Evolutionary conservation across 2,888 invertebrate genomes (phyloP), one percentile per base, ranked within the genome.

Genomic region (Macroteleia sp.): DNA sequence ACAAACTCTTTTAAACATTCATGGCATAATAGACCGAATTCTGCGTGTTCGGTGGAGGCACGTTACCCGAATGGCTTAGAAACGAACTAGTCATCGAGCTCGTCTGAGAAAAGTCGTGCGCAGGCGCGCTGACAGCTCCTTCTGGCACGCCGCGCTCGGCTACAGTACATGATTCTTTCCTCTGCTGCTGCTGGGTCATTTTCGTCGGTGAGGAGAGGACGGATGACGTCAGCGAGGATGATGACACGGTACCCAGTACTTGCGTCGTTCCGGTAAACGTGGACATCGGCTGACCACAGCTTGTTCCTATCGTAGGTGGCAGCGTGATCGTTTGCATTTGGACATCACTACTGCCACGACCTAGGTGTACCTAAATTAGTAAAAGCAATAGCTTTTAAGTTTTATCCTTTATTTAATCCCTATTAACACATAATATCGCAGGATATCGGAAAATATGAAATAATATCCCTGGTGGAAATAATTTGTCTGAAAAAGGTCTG

Each of bases 11-110:
- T 96, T 95, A 96, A 92, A 96, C 96, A 88, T 96, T 96, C 96
- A 96, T 96, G 42, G 96, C 96, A 88, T 96, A 96, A 90, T 96
- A 96, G 30, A 96, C 85, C 79, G 91, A 85, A 85, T 90, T 89
- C 84, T 91, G 88, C 64, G 91, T 90, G 92, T 92, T 69, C 25
- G 83, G 88, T 28, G 79, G 88, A 87, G 84, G 87, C 80, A 85
- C 88, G 84, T 85, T 88, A 82, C 81, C 89, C 88, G 79, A 90
- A 90, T 59, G 91, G 90, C 39, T 91, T 86, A 4, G 77, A 69
- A 79, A 85, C 67, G 76, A 92, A 67, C 81, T 71, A 76, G 77
- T 80, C 70, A 77, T 86, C 87, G 66, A 89, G 89, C 32, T 91
- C 17, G 69, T 32, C 41, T 82, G 84, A 1, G 80, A 46, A 30